Percentiles rank a stretch among this genome's conserved stretches.
phyloP scores from a whole-genome alignment of 2,888 invertebrate species.

The Clunio marinus region DNA sequence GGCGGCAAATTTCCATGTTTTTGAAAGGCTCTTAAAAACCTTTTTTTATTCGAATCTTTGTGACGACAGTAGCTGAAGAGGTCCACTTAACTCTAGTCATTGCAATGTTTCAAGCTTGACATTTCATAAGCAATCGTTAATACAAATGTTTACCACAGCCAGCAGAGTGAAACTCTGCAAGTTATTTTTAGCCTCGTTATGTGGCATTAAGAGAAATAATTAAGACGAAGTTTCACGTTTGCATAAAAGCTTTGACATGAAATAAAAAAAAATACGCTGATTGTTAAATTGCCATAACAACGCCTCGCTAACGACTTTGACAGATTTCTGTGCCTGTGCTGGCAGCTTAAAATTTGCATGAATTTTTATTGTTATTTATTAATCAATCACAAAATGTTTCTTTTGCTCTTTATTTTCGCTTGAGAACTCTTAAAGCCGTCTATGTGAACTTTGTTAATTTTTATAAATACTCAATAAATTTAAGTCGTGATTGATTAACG shows the following conservation, averaged over 20 bases:
- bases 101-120: no score
- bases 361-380: conserved; percentile 33
- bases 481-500: conserved; percentile 10
- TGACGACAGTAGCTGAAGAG: no score
- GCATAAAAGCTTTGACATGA: conserved; percentile 8
- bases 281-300: conserved; percentile 30
- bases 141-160: no score
- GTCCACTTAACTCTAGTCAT: no score
- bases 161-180: no score
- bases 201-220: conserved; percentile 16
- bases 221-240: not conserved
- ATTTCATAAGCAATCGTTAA: no score
- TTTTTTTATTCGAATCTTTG: no score
- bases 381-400: conserved; percentile 26
- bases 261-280: conserved; percentile 10
- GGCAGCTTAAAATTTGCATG: conserved; percentile 5
- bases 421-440: no score
- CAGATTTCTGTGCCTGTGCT: not conserved
- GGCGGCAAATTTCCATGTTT: no score
- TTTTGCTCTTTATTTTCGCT: no score
- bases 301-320: conserved; percentile 21
- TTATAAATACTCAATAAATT: not conserved
- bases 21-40: no score
- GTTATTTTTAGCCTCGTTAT: conserved; percentile 14
- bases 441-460: no score